Percentiles rank a stretch among this genome's conserved stretches.
Evolutionary conservation across 2,797 vertebrate species (phyloP).

Genomic region (Staurois parvus): DNA sequence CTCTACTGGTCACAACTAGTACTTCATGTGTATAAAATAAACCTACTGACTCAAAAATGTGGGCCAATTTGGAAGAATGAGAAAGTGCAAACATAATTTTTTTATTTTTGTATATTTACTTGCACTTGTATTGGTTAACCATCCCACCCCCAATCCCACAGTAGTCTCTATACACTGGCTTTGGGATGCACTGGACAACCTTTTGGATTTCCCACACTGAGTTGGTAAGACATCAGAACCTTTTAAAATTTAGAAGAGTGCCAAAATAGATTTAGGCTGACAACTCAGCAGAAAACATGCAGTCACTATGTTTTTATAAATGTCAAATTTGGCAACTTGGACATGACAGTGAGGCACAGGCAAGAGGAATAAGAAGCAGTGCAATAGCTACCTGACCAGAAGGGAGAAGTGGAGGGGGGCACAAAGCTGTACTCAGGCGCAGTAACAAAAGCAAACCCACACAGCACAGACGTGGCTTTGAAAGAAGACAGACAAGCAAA

Average conservation of each 20-base stretch:
- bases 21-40: too few relatives aligned
- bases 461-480: constrained; percentile 93
- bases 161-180: not conserved
- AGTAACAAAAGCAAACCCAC: constrained; percentile 95
- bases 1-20: too few relatives aligned
- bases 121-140: too few relatives aligned
- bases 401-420: constrained; percentile 96
- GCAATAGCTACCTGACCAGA: constrained; percentile 97
- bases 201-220: not conserved
- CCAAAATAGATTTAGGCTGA: not conserved
- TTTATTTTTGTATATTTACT: too few relatives aligned
- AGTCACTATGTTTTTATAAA: not conserved
- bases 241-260: too few relatives aligned
- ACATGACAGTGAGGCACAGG: constrained; percentile 3
- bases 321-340: constrained; percentile 22
- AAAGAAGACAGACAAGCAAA: constrained; percentile 84
- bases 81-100: too few relatives aligned
- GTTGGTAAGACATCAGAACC: too few relatives aligned
- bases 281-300: too few relatives aligned
- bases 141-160: too few relatives aligned
- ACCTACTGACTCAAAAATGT: too few relatives aligned
- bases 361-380: constrained; percentile 67
- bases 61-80: too few relatives aligned
- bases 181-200: not conserved
- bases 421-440: constrained; percentile 97